Base-by-base conservation (phyloP, 1,140 invertebrate genomes). In the Batillaria attramentaria region DNA sequence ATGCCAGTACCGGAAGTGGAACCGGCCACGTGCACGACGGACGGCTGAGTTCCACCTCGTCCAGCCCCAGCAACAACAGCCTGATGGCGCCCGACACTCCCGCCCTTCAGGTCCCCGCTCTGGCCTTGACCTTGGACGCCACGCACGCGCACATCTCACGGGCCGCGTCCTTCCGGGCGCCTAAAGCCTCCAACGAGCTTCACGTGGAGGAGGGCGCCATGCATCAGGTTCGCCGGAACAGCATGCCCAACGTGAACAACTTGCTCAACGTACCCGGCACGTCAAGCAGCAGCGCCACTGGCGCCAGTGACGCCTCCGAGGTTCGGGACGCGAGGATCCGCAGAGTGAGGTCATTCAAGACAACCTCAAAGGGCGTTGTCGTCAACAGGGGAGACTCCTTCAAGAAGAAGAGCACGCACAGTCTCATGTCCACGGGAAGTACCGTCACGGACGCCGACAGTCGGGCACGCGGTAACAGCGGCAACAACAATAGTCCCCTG, bases 351-450 rank as follows among this genome's bases (percentile, higher is more conserved):
- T 96, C 95, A 74, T 98, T 98, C 92, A 96, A 95, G 90, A 94
- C 96, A 84, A 97, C 95, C 65, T 94, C 95, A 66, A 97, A 97
- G 94, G 96, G 96, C 3, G 96, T 95, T 4, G 94, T 98, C 80
- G 95, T 97, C 35, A 98, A 97, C 92, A 95, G 96, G 77, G 97
- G 97, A 0, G 96, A 98, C 91, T 95, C 97, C 80, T 96, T 97
- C 90, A 92, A 93, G 78, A 93, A 93, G 82, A 91, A 92, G 72
- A 88, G 88, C 80, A 88, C 89, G 33, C 88, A 89, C 1, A 96
- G 95, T 79, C 94, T 97, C 70, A 57, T 93, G 95, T 81, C 93
- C 95, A 65, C 93, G 95, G 72, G 96, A 95, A 93, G 92, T 10
- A 76, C 79, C 18, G 70, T 82, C 4, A 72, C 24, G 50, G 66